Evolutionary conservation across 2,113 vertebrate species (phyloP), one percentile per base, ranked within the genome.

Genomic region (Platichthys stellatus): DNA sequence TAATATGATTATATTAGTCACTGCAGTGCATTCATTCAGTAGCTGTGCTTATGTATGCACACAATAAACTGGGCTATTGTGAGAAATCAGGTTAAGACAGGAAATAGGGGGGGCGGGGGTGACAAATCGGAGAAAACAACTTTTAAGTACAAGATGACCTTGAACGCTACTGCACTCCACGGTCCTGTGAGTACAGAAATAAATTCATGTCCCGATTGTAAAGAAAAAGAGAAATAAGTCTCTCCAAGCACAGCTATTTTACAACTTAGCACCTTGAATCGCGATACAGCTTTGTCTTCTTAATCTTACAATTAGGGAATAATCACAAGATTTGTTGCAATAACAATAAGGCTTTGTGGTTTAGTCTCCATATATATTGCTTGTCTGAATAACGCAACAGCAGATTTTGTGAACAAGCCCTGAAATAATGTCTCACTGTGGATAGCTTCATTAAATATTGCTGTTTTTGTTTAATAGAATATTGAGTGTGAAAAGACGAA

Each of bases 401-500:
- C 31, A 82, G 47, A 43, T 72, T 47, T 64, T 78, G 20, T 68
- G 72, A 67, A 62, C 63, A 63, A 72, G 59, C 40, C 40, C 40
- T 43, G 40, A 43, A 79, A 31, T 73, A 63, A 54, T 24, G 64
- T 71, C 63, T 87, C 61, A 63, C 57, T 66, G 35, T 78, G 63
- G 66, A 81, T 85, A 76, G 62, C 72, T 66, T 63, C 38, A 84
- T 67, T 83, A 62, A 67, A 66, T 78, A 65, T 80, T 76, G 45
- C 74, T 65, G 21, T 82, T 75, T 15, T 62, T 54, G 49, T 81
- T 87, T 72, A 88, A 67, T 71, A 40, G 56, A 76, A 45, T 80
- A 83, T 89, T 80, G 88, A 87, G 74, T 81, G 47, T 17, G 70
- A 78, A 84, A 85, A 70, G 54, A 88, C 73, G 63, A 87, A 89